phyloP scores from a whole-genome alignment of 92 coral and sea anemone species.

The Desmophyllum pertusum region DNA sequence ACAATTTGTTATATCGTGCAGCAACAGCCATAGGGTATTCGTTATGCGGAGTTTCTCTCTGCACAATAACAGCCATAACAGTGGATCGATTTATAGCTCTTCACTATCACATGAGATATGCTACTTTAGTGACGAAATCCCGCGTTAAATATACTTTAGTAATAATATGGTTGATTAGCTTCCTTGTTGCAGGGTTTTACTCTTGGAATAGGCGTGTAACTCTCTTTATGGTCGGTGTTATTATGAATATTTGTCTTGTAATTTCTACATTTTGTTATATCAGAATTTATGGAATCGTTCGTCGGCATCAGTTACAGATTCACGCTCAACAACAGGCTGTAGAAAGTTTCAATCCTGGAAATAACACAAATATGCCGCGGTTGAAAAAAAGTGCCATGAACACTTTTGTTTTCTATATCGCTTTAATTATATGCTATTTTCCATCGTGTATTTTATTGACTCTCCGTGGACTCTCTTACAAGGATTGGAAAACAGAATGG shows the following conservation, averaged over 20 bases:
- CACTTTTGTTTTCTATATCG: not conserved
- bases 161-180: not conserved
- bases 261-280: not conserved
- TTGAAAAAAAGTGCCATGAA: not conserved
- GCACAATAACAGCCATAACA: not conserved
- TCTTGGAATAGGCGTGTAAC: not conserved
- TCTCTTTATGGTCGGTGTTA: no score
- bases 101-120: constrained; percentile 36
- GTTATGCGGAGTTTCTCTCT: not conserved
- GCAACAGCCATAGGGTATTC: not conserved
- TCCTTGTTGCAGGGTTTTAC: not conserved
- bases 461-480: not conserved
- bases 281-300: not conserved
- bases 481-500: not conserved
- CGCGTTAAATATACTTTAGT: not conserved
- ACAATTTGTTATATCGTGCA: no score
- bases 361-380: not conserved
- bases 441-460: not conserved
- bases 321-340: constrained; percentile 2
- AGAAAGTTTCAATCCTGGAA: not conserved
- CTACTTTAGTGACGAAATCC: constrained; percentile 14
- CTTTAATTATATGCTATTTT: not conserved
- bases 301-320: not conserved
- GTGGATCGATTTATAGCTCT: constrained; percentile 27
- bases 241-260: not conserved